phyloP scores from a whole-genome alignment of 2,113 vertebrate species.

The Sinocyclocheilus rhinocerous region DNA sequence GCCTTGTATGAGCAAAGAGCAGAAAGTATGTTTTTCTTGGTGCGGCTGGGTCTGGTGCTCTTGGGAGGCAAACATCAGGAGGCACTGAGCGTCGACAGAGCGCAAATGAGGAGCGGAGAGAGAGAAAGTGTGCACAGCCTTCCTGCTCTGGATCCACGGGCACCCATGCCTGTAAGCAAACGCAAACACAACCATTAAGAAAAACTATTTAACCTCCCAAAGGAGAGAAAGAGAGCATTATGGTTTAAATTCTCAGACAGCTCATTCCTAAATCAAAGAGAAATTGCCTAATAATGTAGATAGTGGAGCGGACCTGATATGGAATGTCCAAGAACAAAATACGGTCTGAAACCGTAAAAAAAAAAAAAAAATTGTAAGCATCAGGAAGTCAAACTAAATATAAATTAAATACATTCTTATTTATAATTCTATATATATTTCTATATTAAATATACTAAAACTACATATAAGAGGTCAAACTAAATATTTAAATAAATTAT shows the following conservation, averaged over 20 bases:
- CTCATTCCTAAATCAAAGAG: conserved; percentile 39
- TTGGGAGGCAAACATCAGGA: conserved; percentile 58
- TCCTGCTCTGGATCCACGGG: conserved; percentile 80
- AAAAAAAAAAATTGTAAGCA: background rate
- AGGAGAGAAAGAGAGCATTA: conserved; percentile 40
- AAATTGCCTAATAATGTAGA: background rate
- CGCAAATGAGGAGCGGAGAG: conserved; percentile 69
- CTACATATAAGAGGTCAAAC: too few relatives aligned
- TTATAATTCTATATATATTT: background rate
- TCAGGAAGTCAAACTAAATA: background rate
- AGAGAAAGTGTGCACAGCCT: conserved; percentile 58
- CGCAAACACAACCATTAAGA: conserved; percentile 45
- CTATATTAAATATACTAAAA: too few relatives aligned
- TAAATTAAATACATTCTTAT: background rate
- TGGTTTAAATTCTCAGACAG: conserved; percentile 51
- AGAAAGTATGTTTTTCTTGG: background rate
- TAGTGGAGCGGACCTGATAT: too few relatives aligned
- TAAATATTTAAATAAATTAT: too few relatives aligned
- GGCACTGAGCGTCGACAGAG: conserved; percentile 63
- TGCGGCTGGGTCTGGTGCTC: background rate
- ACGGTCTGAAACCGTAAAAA: background rate
- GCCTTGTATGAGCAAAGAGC: conserved; percentile 16
- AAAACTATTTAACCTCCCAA: conserved; percentile 33
- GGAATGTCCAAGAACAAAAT: background rate
- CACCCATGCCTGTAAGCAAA: conserved; percentile 84